Evolutionary conservation across 2,113 vertebrate genomes (phyloP).

Genomic region (Cepphus grylle): DNA sequence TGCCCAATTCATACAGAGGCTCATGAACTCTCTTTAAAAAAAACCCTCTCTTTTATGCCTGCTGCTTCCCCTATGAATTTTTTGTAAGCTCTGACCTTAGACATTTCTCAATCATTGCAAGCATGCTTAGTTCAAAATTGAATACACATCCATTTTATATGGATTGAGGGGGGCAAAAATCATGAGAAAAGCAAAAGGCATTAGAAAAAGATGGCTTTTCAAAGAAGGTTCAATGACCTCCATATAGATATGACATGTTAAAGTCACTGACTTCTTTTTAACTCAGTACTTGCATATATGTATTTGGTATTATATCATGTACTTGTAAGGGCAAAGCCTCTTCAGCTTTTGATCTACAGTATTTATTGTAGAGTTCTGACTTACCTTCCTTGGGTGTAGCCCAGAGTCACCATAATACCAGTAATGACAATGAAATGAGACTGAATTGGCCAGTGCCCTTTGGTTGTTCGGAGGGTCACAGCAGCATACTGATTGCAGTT

Average conservation of each 20-base stretch:
- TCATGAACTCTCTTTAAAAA: slow-evolving; percentile 45
- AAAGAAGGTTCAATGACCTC: slow-evolving; percentile 69
- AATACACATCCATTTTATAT: slow-evolving; percentile 65
- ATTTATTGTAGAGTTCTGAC: slow-evolving; percentile 48
- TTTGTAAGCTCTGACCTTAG: slow-evolving; percentile 72
- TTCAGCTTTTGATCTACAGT: background rate
- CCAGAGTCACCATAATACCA: slow-evolving; percentile 17
- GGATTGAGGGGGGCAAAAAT: slow-evolving; percentile 56
- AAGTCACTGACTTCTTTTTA: slow-evolving; percentile 69
- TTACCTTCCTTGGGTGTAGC: slow-evolving; percentile 46
- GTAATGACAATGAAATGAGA: slow-evolving; percentile 23
- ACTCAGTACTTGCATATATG: slow-evolving; percentile 41
- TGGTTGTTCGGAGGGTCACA: background rate
- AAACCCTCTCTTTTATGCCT: slow-evolving; percentile 23
- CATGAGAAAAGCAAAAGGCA: slow-evolving; percentile 63
- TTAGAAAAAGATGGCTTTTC: slow-evolving; percentile 69
- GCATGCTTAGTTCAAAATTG: slow-evolving; percentile 48
- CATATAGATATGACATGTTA: slow-evolving; percentile 53
- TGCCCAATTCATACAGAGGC: slow-evolving; percentile 49
- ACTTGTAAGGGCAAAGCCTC: slow-evolving; percentile 62
- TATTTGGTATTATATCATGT: slow-evolving; percentile 63
- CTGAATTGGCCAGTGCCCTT: background rate
- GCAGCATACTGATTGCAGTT: background rate
- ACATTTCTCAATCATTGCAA: slow-evolving; percentile 67
- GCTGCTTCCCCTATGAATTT: slow-evolving; percentile 64